phyloP scores from a whole-genome alignment of 2,797 vertebrate species.

The Oreochromis mossambicus region DNA sequence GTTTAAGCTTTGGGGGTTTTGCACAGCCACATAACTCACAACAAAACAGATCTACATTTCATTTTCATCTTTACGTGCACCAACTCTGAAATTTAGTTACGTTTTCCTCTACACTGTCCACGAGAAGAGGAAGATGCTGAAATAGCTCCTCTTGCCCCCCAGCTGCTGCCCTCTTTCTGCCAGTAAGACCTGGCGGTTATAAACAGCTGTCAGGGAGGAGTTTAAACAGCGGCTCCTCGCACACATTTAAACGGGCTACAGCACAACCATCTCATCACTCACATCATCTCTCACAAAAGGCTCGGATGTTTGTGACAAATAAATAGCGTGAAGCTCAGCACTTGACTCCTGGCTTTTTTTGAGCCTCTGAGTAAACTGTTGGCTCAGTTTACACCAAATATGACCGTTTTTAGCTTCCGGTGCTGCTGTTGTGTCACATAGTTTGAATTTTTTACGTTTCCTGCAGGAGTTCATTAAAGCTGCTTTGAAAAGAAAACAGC shows the following conservation, averaged over 20 bases:
- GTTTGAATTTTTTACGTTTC: background rate
- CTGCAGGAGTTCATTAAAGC: background rate
- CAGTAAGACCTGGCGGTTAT: background rate
- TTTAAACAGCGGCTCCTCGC: background rate
- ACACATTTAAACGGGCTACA: background rate
- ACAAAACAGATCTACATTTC: background rate
- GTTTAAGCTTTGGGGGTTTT: background rate
- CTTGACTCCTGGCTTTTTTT: constrained; percentile 30
- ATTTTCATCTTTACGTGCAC: background rate
- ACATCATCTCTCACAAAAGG: background rate
- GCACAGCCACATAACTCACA: background rate
- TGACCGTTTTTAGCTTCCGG: background rate
- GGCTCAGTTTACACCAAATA: background rate
- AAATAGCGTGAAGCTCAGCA: constrained; percentile 3
- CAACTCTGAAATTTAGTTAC: background rate
- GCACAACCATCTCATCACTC: background rate
- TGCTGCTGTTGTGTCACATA: background rate
- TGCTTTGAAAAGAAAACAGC: background rate
- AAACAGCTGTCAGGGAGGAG: background rate
- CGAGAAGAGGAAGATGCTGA: background rate
- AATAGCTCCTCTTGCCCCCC: background rate
- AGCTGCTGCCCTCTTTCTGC: background rate
- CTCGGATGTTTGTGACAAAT: constrained; percentile 31
- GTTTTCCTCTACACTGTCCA: background rate
- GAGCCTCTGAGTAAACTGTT: constrained; percentile 6